Percentiles rank a stretch among this genome's conserved stretches.
Evolutionary conservation across 2,888 invertebrate species (phyloP).

Genomic region (Lissonota sp.): DNA sequence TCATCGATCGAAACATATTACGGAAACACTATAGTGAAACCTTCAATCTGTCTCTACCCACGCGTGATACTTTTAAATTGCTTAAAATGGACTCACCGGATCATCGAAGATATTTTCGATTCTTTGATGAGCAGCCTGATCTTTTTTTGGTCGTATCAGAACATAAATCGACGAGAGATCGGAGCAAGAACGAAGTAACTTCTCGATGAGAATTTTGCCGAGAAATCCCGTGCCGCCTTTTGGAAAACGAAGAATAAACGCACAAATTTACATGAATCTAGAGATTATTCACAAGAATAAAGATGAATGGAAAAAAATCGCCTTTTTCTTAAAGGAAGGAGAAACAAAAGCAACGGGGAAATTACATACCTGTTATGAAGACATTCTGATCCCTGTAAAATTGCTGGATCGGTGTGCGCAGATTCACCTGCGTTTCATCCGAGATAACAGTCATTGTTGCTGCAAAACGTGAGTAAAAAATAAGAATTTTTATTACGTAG

Average conservation of each 20-base stretch:
- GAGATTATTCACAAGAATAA: too few species aligned
- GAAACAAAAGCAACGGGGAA: too few species aligned
- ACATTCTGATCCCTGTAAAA: conserved; percentile 87
- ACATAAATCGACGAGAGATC: conserved; percentile 85
- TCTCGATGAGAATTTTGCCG: conserved; percentile 86
- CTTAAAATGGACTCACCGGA: conserved; percentile 85
- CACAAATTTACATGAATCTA: not conserved
- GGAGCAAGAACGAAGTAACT: conserved; percentile 86
- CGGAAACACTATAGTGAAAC: too few species aligned
- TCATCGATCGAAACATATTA: too few species aligned
- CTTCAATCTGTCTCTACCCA: too few species aligned
- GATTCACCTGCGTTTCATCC: conserved; percentile 62
- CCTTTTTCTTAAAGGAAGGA: too few species aligned
- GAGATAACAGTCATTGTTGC: conserved; percentile 69
- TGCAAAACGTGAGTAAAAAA: not conserved
- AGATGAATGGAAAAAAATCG: too few species aligned
- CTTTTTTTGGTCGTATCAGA: conserved; percentile 86
- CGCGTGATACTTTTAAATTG: not conserved
- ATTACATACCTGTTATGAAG: conserved; percentile 85
- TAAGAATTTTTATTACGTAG: too few species aligned
- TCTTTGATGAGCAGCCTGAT: conserved; percentile 87
- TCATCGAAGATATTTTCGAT: conserved; percentile 89
- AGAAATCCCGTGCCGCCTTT: conserved; percentile 84
- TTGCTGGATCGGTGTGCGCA: conserved; percentile 84
- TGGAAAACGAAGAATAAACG: not conserved